Evolutionary conservation across 2,113 vertebrate species (phyloP), one percentile per base, ranked within the genome.

Genomic region (Pavo muticus): DNA sequence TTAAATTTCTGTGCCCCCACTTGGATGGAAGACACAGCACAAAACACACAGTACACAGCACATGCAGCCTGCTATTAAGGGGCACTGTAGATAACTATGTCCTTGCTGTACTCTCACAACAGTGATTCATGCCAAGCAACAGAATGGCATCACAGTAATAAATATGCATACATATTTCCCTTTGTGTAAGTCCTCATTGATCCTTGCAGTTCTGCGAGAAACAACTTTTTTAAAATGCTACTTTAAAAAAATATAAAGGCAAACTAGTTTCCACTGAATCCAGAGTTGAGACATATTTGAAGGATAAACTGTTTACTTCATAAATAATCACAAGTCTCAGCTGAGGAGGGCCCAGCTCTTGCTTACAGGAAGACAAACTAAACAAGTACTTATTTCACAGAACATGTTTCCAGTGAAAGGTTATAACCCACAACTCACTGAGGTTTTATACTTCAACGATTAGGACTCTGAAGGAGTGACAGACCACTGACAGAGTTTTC

Each of bases 81-180:
- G 11, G 25, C 18, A 21, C 19, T 16, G 14, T 25, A 20, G 17
- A 27, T 29, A 39, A 40, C 2, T 1, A 42, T 27, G 24, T 30
- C 35, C 25, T 21, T 4, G 1, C 4, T 10, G 44, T 6, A 8
- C 39, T n/a, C 39, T 48, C 35, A 39, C 16, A 9, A 23, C 9
- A 68, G 14, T 1, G 27, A 60, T 17, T 45, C 54, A 27, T 0
- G 1, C 23, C 52, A 48, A 39, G 27, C 4, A 9, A 37, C 3
- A 54, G 32, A 50, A 42, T 1, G 4, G 57, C 25, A 27, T 37
- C 25, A 32, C 40, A 52, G 42, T 29, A 67, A 44, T 7, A 13
- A 23, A 72, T 12, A 48, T 4, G 14, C 0, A 1, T 4, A n/a
- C 2, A 0, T 48, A 44, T 42, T 82, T 39, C n/a, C 65, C 12